phyloP scores from a whole-genome alignment of 2,888 invertebrate genomes.

The Platycnemis pennipes region DNA sequence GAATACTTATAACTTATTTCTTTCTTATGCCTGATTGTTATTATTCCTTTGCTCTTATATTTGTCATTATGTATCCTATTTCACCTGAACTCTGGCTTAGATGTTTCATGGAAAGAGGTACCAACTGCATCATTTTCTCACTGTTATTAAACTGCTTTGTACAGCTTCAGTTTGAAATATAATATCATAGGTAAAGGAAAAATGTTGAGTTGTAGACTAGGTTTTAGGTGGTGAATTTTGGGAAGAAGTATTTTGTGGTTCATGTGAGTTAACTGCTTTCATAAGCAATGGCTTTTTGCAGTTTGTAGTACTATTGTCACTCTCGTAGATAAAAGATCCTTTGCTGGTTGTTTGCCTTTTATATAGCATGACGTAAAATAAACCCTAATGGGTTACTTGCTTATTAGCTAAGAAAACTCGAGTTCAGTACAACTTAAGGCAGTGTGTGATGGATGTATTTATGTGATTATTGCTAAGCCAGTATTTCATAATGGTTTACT shows the following conservation, averaged over 20 bases:
- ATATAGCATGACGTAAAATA: neutral
- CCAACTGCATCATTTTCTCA: no score
- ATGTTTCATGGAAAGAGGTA: no score
- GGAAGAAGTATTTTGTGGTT: neutral
- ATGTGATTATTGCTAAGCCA: neutral
- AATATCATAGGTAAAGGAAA: no score
- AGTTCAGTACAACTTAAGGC: neutral
- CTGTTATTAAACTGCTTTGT: no score
- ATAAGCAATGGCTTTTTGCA: neutral
- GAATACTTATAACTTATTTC: no score
- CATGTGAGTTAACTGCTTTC: neutral
- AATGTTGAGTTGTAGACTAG: neutral
- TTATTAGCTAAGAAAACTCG: neutral
- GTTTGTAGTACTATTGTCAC: neutral
- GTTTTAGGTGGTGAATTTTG: neutral
- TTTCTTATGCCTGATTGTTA: no score
- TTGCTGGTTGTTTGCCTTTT: neutral
- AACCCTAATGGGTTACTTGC: neutral
- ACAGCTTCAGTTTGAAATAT: no score
- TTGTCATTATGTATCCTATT: no score
- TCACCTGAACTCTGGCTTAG: no score
- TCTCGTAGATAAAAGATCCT: neutral
- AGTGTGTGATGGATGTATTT: neutral
- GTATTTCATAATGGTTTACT: neutral
- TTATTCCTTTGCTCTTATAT: no score